Percentiles rank a stretch among this genome's conserved stretches.
These are phyloP conservation scores for Typhlomys cinereus DNA, from an alignment of 2,113 vertebrate species.

Conservation along the genomic window DNA sequence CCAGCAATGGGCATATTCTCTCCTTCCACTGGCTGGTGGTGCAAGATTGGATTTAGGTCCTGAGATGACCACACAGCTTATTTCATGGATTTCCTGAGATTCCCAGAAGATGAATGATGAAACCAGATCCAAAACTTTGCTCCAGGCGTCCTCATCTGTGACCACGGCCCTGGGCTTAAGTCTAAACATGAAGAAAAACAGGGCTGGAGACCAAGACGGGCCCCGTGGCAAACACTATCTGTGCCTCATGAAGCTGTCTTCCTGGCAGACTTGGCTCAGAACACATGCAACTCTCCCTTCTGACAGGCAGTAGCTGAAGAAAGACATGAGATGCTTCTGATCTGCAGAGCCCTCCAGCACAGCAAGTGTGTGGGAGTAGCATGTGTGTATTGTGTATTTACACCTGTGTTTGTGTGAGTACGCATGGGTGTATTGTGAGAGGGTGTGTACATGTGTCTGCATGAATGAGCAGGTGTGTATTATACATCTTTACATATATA, in stretches of 20 bases:
- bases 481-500: no score
- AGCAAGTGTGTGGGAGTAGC: background rate
- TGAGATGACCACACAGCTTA: slow-evolving; percentile 16
- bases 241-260: background rate
- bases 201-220: background rate
- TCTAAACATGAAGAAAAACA: background rate
- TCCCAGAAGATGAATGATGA: slow-evolving; percentile 8
- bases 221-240: background rate
- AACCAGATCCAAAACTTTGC: background rate
- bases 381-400: no score
- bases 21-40: background rate
- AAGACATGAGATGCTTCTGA: background rate
- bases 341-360: background rate
- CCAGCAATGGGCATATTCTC: background rate
- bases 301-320: background rate
- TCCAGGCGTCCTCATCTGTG: background rate
- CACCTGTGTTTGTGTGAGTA: no score
- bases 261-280: background rate
- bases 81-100: background rate
- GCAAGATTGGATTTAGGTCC: background rate
- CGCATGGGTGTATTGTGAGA: no score
- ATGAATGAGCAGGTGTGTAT: no score
- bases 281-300: background rate
- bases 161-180: slow-evolving; percentile 7
- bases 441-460: no score